Evolutionary conservation across 2,797 vertebrate genomes (phyloP), one percentile per base, ranked within the genome.

Genomic region (Borostomias antarcticus): DNA sequence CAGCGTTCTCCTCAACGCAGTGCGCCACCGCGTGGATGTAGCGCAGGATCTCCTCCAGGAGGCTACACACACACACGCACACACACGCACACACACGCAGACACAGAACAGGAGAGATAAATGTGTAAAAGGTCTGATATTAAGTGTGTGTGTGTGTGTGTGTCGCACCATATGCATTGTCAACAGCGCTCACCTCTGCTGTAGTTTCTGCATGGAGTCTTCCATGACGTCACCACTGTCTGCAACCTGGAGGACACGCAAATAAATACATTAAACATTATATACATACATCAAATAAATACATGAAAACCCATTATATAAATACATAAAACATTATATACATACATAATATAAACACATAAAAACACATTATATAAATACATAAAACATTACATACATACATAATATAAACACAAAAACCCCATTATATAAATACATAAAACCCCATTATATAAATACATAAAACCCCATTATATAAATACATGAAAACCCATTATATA

Each of bases 11-110:
- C 88, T 99, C 96, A 69, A 95, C 82, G 0, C 93, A 94, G 54
- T 79, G 92, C 2, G 96, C 96, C 1, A 97, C 92, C 0, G 80
- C 79, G 57, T 94, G 94, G 64, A 98, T 94, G 81, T 95, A 97
- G 2, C 79, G 82, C 33, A 99, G 93, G 71, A 94, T 86, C 1
- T 94, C 91, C 90, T 97, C 96, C 66, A 99, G 73, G 15, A 99
- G 83, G 75, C 97, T 99, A 77, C 19, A 66, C 21, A 59, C 8
- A 48, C 15, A 48, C 19, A 23, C n/a, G n/a, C n/a, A n/a, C n/a
- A n/a, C n/a, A n/a, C n/a, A n/a, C n/a, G n/a, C n/a, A n/a, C n/a
- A n/a, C n/a, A n/a, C n/a, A 77, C 19, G 64, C 21, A 59, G 6
- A 48, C 15, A 48, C 19, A 23, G 40, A 15, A 45, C n/a, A 45